Base-by-base conservation (phyloP, 2,797 vertebrate genomes). In the Argya squamiceps region DNA sequence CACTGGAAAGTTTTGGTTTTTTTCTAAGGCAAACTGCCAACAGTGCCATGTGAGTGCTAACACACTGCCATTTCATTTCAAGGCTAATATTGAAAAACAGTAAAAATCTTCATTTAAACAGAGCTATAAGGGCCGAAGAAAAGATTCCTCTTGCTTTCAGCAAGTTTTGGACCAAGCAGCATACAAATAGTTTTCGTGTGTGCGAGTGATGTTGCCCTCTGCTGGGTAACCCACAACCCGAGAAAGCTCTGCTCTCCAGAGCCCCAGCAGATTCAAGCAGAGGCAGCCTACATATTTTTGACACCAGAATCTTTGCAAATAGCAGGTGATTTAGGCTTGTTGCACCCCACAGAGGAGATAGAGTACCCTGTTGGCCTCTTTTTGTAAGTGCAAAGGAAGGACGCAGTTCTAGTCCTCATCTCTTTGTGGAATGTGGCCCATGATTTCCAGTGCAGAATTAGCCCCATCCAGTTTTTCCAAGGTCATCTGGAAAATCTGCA, bases 201-300 rank as follows among this genome's bases (percentile, higher is more conserved):
- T 2, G 82, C 81, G 84, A 84, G 69, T 63, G 65, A 90, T 78
- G 69, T 92, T 96, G 92, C 95, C 94, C 92, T 95, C 92, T 97
- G 88, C 73, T 92, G 95, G 92, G 73, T 84, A 84, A 80, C 30
- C 10, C 69, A 68, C 34, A 58, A 14, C 9, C 30, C 27, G 2
- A 93, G 34, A 52, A 82, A 84, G 34, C 15, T 30, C 47, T 10
- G 30, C 34, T 56, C 43, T 53, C 29, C 4, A 7, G 14, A 30
- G 9, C 17, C 36, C 55, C 58, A 12, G 68, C 24, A 64, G 49
- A 46, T 7, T 34, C 15, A n/a, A 65, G 20, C 12, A 79, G 75
- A 59, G 62, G 60, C 36, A 63, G 43, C n/a, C 29, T 49, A 36
- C 6, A 0, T 32, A 39, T 37, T 79, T 71, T 30, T 59, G 20